Percentiles rank a stretch among this genome's conserved stretches.
phyloP scores from a whole-genome alignment of 2,113 vertebrate genomes.

The Cephalophus harveyi region DNA sequence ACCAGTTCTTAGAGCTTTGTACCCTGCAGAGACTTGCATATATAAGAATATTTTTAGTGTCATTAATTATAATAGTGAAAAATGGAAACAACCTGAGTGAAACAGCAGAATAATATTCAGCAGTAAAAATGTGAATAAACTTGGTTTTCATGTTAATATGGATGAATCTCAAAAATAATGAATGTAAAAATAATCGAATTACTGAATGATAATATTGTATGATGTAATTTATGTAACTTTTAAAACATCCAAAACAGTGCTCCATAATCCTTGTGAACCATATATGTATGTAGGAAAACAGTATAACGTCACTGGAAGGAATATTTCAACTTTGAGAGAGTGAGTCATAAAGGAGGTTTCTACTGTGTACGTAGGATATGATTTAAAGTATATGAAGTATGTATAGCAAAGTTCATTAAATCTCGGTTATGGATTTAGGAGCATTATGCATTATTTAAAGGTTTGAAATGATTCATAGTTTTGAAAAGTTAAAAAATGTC shows the following conservation, averaged over 20 bases:
- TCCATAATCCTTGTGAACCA: not conserved
- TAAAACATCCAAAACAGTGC: not conserved
- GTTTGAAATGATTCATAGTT: constrained; percentile 12
- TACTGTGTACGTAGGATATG: not conserved
- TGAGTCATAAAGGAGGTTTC: not conserved
- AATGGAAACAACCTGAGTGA: constrained; percentile 17
- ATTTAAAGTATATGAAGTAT: constrained; percentile 8
- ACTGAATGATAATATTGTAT: not conserved
- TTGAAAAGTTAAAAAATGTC: not conserved
- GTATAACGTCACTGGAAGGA: not conserved
- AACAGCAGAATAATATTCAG: not conserved
- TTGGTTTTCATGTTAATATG: not conserved
- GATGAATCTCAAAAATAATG: not conserved
- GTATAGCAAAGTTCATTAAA: not conserved
- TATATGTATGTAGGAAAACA: not conserved
- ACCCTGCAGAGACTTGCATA: not conserved
- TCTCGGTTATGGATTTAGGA: not conserved
- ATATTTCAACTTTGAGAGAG: not conserved
- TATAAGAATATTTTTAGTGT: not conserved
- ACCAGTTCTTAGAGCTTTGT: not conserved
- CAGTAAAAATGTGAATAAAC: not conserved
- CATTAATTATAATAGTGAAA: not conserved
- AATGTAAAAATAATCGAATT: not conserved
- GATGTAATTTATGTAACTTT: constrained; percentile 17
- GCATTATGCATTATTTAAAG: not conserved